These are phyloP conservation scores for Trachymyrmex cornetzi DNA, from an alignment of 1,140 invertebrate genomes.

Conservation along the genomic window DNA sequence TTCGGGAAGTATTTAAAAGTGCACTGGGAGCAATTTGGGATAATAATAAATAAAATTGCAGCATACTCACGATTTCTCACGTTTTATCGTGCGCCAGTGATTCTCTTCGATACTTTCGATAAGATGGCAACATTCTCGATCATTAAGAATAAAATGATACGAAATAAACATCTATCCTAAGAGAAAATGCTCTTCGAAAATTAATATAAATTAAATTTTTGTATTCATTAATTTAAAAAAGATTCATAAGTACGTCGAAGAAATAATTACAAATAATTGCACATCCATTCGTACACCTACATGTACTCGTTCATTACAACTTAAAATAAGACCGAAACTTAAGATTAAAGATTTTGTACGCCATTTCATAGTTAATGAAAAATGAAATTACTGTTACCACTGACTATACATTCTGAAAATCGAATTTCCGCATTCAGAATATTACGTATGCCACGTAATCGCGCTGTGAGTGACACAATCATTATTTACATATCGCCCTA, in stretches of 20 bases:
- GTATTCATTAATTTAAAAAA: constrained; percentile 10
- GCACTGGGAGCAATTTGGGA: neutral
- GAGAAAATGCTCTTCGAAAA: neutral
- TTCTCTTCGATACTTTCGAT: neutral
- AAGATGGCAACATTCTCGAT: neutral
- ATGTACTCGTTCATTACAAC: neutral
- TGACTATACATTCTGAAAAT: neutral
- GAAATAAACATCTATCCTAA: constrained; percentile 18
- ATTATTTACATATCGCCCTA: constrained; percentile 15
- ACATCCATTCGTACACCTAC: neutral
- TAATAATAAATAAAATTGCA: constrained; percentile 3
- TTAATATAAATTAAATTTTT: constrained; percentile 26
- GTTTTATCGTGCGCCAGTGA: neutral
- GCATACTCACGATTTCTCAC: constrained; percentile 14
- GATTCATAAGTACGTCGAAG: constrained; percentile 48
- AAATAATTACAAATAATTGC: constrained; percentile 15
- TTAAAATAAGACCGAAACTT: neutral
- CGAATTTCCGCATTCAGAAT: constrained; percentile 4
- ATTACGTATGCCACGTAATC: constrained; percentile 1
- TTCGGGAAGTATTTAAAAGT: constrained; percentile 28
- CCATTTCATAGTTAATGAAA: neutral
- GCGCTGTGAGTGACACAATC: neutral
- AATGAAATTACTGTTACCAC: constrained; percentile 9
- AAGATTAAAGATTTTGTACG: constrained; percentile 15
- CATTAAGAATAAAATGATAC: neutral